Evolutionary conservation across 2,888 invertebrate genomes (phyloP).

Genomic region (Ashinkailepas kermadecensis): DNA sequence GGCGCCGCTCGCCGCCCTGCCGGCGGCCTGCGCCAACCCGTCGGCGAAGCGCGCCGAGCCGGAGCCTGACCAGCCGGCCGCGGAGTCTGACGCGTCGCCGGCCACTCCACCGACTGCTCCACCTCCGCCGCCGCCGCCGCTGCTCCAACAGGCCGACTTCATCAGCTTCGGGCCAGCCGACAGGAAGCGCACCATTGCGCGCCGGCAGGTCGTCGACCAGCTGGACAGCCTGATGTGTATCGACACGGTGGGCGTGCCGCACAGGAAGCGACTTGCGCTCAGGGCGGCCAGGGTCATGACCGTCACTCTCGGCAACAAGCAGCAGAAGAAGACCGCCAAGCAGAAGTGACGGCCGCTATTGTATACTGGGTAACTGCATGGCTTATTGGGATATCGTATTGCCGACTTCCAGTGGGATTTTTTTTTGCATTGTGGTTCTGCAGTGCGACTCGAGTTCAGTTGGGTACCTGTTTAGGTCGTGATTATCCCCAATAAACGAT

Average conservation of each 20-base stretch:
- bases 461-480: too few species aligned
- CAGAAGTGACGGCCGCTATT: background rate
- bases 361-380: too few species aligned
- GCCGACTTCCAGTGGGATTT: too few species aligned
- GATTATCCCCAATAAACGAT: too few species aligned
- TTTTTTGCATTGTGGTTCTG: too few species aligned
- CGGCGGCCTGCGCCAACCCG: background rate
- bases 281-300: background rate
- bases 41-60: background rate
- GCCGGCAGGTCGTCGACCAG: background rate
- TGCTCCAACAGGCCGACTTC: background rate
- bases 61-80: background rate
- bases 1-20: background rate
- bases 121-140: background rate
- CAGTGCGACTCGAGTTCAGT: too few species aligned
- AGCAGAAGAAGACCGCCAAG: background rate
- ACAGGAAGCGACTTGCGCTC: background rate
- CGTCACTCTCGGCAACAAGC: background rate
- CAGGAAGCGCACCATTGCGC: background rate
- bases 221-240: background rate
- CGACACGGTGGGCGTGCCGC: constrained; percentile 6
- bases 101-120: background rate
- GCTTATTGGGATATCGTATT: too few species aligned
- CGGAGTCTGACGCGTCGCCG: background rate
- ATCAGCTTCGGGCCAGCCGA: background rate